Percentiles rank a stretch among this genome's conserved stretches.
phyloP scores from a whole-genome alignment of 1,140 invertebrate genomes.

The Drosophila subobscura region DNA sequence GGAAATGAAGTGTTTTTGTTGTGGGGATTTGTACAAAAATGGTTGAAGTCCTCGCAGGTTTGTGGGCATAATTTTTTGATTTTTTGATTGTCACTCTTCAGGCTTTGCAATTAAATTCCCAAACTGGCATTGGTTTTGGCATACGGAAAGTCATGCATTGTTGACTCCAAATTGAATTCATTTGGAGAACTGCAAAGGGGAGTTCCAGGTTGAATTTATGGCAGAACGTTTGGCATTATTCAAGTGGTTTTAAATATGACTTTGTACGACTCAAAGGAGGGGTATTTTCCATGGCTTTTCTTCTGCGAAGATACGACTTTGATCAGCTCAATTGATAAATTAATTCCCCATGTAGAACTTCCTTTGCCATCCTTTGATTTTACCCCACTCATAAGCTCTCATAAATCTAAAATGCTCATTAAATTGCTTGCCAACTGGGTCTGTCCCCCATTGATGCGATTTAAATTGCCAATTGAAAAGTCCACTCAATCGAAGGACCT shows the following conservation, averaged over 20 bases:
- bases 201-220: neutral
- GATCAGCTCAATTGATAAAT: no score
- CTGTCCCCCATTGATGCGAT: conserved; percentile 19
- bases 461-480: conserved; percentile 51
- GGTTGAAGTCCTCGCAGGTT: conserved; percentile 33
- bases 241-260: no score
- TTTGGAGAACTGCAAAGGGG: conserved; percentile 13
- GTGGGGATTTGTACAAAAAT: neutral
- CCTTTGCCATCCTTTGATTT: neutral
- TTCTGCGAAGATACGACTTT: no score
- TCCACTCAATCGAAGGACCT: conserved; percentile 45
- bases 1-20: conserved; percentile 50
- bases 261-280: no score
- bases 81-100: conserved; percentile 17
- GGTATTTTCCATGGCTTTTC: no score
- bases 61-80: conserved; percentile 32
- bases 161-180: conserved; percentile 69
- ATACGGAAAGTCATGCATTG: conserved; percentile 56
- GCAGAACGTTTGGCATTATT: no score
- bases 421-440: conserved; percentile 41
- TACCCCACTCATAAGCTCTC: neutral
- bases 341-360: no score
- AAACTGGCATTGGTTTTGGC: conserved; percentile 36
- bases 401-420: conserved; percentile 46
- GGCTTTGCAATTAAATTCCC: conserved; percentile 72